Conservation (phyloP, 2,888 invertebrate genomes). For the Julus scandinavius region DNA sequence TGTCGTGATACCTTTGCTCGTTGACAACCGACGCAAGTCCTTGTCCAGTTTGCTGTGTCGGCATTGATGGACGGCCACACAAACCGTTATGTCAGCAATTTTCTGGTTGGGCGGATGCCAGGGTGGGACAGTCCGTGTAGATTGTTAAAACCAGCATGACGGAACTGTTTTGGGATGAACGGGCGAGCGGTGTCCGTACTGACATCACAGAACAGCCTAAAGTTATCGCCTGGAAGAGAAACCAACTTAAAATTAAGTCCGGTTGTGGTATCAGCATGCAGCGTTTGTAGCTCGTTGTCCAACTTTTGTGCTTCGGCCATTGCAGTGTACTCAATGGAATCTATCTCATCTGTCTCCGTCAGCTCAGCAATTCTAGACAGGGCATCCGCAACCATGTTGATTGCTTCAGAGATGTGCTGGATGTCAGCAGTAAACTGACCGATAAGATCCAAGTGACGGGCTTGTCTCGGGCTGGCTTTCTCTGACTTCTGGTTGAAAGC, state of each 20-base stretch:
- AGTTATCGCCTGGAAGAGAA: too few species aligned
- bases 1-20: background rate
- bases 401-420: conserved; percentile 48
- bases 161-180: too few species aligned
- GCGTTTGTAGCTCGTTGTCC: background rate
- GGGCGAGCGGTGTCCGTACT: too few species aligned
- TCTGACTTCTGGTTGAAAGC: background rate
- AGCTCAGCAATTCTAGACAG: conserved; percentile 15
- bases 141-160: too few species aligned
- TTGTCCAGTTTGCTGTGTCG: background rate
- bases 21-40: background rate
- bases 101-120: too few species aligned
- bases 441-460: too few species aligned
- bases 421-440: conserved; percentile 56
- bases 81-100: too few species aligned
- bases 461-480: background rate
- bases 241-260: too few species aligned
- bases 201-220: too few species aligned
- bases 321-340: background rate
- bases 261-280: too few species aligned
- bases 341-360: conserved; percentile 60
- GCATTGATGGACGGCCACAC: too few species aligned
- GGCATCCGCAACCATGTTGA: conserved; percentile 57
- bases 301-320: background rate
- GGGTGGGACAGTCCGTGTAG: too few species aligned